Percentiles rank a stretch among this genome's conserved stretches.
Evolutionary conservation across 2,113 vertebrate genomes (phyloP).

Genomic region (Aythya baeri): DNA sequence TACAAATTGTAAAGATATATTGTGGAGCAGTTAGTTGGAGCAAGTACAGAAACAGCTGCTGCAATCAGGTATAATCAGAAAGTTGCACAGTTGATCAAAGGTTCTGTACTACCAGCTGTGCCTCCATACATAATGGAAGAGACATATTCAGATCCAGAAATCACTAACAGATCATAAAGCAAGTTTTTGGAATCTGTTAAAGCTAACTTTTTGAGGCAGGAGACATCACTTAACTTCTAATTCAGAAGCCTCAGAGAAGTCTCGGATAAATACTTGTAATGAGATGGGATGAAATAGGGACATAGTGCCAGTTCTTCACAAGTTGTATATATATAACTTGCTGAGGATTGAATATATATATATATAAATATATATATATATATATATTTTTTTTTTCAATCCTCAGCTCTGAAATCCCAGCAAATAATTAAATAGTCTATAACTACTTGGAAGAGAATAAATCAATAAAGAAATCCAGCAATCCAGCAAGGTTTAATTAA

Average conservation of each 20-base stretch:
- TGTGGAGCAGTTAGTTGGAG: background rate
- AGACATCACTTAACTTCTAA: background rate
- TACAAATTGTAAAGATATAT: background rate
- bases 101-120: background rate
- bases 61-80: background rate
- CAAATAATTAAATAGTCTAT: background rate
- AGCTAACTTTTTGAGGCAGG: background rate
- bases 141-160: background rate
- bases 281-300: background rate
- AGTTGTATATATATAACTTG: too few species aligned
- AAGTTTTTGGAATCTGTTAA: background rate
- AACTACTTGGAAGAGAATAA: background rate
- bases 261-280: background rate
- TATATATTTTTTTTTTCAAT: too few species aligned
- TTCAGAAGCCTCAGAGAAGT: background rate
- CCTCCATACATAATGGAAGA: background rate
- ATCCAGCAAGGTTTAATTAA: too few species aligned
- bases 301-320: background rate
- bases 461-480: background rate
- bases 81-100: background rate
- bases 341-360: too few species aligned
- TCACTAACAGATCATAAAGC: background rate
- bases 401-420: background rate
- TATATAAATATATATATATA: too few species aligned
- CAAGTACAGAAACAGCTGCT: background rate